Base-by-base conservation (phyloP, 2,888 invertebrate species). In the Metellina segmentata region DNA sequence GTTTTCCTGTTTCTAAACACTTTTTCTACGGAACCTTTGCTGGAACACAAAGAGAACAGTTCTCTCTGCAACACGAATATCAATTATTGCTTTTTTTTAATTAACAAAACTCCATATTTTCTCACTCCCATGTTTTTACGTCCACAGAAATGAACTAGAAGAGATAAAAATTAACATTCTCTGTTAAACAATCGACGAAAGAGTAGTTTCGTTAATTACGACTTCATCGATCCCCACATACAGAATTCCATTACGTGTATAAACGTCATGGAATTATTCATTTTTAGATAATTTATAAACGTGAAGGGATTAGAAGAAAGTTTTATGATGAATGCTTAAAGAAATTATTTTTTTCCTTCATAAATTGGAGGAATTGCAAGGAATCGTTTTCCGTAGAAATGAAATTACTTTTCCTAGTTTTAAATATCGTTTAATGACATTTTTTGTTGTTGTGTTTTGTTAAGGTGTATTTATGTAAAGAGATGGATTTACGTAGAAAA, bases 191-290 rank as follows among this genome's bases (percentile, higher is more conserved):
- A 77, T 48, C 87, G 87, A 87, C 79, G 79, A 87, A 87, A 87
- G 72, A 11, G 34, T 2, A 74, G 81, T 87, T 87, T 52, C 78
- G 87, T 81, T 87, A 87, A 87, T 87, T 87, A 87, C 87, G 8
- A 16, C 8, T 20, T 6, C 13, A 87, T 87, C 87, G 87, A 87
- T 87, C 53, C 53, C 20, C 7, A 61, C 53, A 71, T 87, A 72
- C 79, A 52, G 74, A 81, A 87, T 87, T 81, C 72, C 87, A 87
- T 87, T 87, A 81, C 71, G 79, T 53, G 53, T 87, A 72, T 71
- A 74, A n/a, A 11, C 81, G 72, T 34, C 48, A 16, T 71, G 70
- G 71, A 81, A 81, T 79, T 87, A 78, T 85, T 78, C 53, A 74
- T 81, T 87, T 81, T 81, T 19, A 52, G 72, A 81, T 81, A 79